Percentiles rank a stretch among this genome's conserved stretches.
Evolutionary conservation across 2,888 invertebrate genomes (phyloP).

Genomic region (Achlya flavicornis): DNA sequence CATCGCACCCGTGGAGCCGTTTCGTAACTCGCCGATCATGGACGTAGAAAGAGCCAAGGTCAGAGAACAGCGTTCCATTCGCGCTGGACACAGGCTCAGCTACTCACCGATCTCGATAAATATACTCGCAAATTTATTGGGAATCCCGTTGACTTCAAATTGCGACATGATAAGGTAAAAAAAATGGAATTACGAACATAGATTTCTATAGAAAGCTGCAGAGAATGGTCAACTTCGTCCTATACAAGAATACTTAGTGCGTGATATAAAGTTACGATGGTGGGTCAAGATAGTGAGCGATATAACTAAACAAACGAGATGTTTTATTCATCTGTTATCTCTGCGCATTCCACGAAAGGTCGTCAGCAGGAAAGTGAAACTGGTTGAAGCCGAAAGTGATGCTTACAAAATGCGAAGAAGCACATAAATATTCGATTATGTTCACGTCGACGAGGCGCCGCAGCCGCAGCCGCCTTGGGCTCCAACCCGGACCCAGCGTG

Average conservation of each 20-base stretch:
- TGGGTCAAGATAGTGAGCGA: slow-evolving; percentile 17
- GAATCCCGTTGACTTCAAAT: slow-evolving; percentile 29
- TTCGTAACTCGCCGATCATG: slow-evolving; percentile 45
- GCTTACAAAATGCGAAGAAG: slow-evolving; percentile 64
- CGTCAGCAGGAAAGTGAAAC: slow-evolving; percentile 79
- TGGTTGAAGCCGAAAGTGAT: slow-evolving; percentile 68
- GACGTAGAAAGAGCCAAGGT: slow-evolving; percentile 51
- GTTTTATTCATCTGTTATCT: slow-evolving; percentile 72
- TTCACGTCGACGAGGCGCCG: slow-evolving; percentile 31
- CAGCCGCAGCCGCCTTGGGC: slow-evolving; percentile 34
- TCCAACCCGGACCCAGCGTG: slow-evolving; percentile 39
- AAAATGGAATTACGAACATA: not conserved
- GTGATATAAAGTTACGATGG: slow-evolving; percentile 4
- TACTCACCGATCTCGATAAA: slow-evolving; percentile 20
- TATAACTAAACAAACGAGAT: slow-evolving; percentile 39
- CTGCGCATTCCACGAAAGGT: slow-evolving; percentile 72
- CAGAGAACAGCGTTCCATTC: slow-evolving; percentile 40
- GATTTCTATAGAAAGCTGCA: not conserved
- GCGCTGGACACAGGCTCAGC: slow-evolving; percentile 20
- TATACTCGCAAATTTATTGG: slow-evolving; percentile 32
- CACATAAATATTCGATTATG: slow-evolving; percentile 62
- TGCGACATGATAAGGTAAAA: slow-evolving; percentile 38
- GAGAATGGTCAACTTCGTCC: not conserved
- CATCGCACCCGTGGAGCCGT: slow-evolving; percentile 18
- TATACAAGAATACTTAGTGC: not conserved